Evolutionary conservation across 2,113 vertebrate species (phyloP).

Genomic region (Meles meles): DNA sequence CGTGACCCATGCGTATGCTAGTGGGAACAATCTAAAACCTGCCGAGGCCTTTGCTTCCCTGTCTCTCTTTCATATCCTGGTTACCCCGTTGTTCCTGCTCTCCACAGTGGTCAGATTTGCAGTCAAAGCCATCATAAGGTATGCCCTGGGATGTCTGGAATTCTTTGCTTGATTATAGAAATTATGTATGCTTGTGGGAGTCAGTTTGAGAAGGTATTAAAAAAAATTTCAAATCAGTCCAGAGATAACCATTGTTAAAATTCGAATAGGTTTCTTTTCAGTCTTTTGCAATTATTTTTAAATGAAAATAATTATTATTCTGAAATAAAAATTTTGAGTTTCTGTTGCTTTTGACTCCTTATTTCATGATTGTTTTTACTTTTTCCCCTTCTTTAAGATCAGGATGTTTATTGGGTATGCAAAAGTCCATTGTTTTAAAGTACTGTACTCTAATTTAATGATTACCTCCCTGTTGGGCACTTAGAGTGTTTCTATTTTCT

Average conservation of each 20-base stretch:
- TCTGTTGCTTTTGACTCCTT: neutral
- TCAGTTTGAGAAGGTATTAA: neutral
- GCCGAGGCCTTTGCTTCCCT: conserved; percentile 93
- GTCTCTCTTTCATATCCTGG: conserved; percentile 96
- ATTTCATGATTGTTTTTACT: neutral
- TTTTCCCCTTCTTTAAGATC: neutral
- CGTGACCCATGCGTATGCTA: conserved; percentile 86
- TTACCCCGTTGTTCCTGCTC: conserved; percentile 95
- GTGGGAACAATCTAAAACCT: conserved; percentile 76
- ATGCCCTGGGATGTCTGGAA: neutral
- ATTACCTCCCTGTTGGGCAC: neutral
- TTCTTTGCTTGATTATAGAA: neutral
- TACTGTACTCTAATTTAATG: neutral
- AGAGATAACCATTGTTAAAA: neutral
- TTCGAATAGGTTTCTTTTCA: neutral
- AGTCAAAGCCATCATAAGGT: conserved; percentile 97
- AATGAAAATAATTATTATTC: neutral
- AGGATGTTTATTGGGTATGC: neutral
- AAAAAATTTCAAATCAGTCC: neutral
- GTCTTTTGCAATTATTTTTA: neutral
- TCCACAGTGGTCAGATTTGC: conserved; percentile 97
- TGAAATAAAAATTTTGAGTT: neutral
- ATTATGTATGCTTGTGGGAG: neutral
- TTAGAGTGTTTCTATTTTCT: neutral
- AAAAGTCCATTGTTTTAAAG: neutral